Conservation (phyloP, 2,888 invertebrate genomes). For the Drosophila algonquin region DNA sequence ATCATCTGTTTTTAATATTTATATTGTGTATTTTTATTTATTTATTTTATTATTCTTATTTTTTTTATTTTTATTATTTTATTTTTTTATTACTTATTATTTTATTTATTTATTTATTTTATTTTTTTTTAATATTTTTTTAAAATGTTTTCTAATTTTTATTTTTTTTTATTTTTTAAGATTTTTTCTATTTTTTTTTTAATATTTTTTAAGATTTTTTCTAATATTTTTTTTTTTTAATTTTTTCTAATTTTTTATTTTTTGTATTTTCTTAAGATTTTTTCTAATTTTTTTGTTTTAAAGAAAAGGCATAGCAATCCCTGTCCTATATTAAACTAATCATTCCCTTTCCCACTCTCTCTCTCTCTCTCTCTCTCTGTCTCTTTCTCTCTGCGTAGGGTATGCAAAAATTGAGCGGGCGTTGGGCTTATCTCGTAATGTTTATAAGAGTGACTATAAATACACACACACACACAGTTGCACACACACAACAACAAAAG, state of each 20-base stretch:
- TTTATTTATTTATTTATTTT: background rate
- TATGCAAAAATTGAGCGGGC: constrained; percentile 37
- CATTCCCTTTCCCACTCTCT: background rate
- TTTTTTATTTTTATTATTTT: too few relatives aligned
- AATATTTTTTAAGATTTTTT: too few relatives aligned
- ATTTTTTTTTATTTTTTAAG: background rate
- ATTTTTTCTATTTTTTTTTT: background rate
- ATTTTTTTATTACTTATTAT: too few relatives aligned
- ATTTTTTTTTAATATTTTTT: too few relatives aligned
- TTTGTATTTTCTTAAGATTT: too few relatives aligned
- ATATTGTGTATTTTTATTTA: too few relatives aligned
- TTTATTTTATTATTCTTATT: background rate
- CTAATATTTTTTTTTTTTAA: background rate
- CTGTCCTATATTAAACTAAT: too few relatives aligned
- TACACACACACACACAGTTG: constrained; percentile 44
- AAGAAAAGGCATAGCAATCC: too few relatives aligned
- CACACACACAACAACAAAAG: constrained; percentile 3
- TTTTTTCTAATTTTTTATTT: background rate
- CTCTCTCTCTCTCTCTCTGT: too few relatives aligned
- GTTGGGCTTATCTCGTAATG: constrained; percentile 69
- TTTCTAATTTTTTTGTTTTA: background rate
- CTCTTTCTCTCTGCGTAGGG: background rate
- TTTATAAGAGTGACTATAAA: constrained; percentile 74
- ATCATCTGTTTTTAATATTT: too few relatives aligned
- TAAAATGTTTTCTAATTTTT: background rate